phyloP scores from a whole-genome alignment of 2,888 invertebrate species.

The Tipula unca region DNA sequence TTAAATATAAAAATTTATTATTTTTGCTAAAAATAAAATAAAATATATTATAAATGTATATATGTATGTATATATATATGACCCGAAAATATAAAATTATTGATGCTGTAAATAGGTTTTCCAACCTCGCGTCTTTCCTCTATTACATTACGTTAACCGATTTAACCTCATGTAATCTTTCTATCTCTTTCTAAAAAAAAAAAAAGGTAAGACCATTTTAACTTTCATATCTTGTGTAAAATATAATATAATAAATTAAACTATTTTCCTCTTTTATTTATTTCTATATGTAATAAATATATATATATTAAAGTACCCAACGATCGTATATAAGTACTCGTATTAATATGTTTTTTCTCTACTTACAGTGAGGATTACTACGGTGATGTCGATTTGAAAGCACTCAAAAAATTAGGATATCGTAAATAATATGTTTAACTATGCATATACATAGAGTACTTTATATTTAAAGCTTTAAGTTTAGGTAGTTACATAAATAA shows the following conservation, averaged over 20 bases:
- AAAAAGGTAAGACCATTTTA: background rate
- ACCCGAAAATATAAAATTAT: background rate
- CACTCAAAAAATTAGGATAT: constrained; percentile 67
- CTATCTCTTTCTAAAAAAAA: background rate
- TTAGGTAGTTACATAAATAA: background rate
- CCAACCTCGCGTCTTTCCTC: background rate
- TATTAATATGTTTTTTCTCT: constrained; percentile 24
- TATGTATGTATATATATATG: background rate
- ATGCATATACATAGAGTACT: background rate
- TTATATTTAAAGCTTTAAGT: background rate
- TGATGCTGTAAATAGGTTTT: background rate
- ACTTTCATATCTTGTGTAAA: background rate
- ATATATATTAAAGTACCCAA: background rate
- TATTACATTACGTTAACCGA: background rate
- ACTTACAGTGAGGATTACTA: constrained; percentile 79
- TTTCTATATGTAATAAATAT: background rate
- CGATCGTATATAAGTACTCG: background rate
- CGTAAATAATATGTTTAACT: background rate
- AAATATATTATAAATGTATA: background rate
- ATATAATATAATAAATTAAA: background rate
- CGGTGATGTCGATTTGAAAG: constrained; percentile 82
- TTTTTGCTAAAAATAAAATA: background rate
- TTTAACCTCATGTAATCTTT: background rate
- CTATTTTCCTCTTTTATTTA: background rate
- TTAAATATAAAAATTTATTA: background rate